Conservation (phyloP, 1,140 invertebrate genomes). For the Trissolcus basalis region DNA sequence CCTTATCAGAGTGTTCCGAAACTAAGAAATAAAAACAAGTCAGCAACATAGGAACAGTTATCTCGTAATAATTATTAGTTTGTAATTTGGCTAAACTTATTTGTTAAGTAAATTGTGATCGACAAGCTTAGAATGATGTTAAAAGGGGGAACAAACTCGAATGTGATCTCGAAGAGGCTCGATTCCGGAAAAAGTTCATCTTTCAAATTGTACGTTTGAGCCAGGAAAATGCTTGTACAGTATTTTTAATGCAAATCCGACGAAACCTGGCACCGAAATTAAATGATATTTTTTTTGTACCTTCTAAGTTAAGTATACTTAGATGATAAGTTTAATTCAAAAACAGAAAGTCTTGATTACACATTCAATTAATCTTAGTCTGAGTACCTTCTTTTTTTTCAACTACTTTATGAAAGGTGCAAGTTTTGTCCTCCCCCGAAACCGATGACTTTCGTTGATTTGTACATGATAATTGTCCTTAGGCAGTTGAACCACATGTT, state of each 20-base stretch:
- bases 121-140: too few relatives aligned
- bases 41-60: too few relatives aligned
- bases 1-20: too few relatives aligned
- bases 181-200: conserved; percentile 50
- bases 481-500: conserved; percentile 14
- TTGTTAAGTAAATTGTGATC: conserved; percentile 8
- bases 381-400: conserved; percentile 5
- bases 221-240: conserved; percentile 70
- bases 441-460: conserved; percentile 20
- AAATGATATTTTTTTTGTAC: conserved; percentile 22
- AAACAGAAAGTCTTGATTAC: background rate
- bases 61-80: too few relatives aligned
- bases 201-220: conserved; percentile 64
- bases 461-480: conserved; percentile 14
- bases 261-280: conserved; percentile 56
- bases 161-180: conserved; percentile 43
- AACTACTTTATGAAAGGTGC: conserved; percentile 5
- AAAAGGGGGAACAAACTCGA: conserved; percentile 4
- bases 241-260: conserved; percentile 69
- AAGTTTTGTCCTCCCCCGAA: conserved; percentile 22
- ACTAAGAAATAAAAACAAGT: too few relatives aligned
- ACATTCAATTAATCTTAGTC: background rate
- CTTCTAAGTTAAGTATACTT: conserved; percentile 17
- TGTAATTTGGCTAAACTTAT: too few relatives aligned
- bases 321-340: background rate